phyloP scores from a whole-genome alignment of 2,797 vertebrate species.

The Enteromius radiatus region DNA sequence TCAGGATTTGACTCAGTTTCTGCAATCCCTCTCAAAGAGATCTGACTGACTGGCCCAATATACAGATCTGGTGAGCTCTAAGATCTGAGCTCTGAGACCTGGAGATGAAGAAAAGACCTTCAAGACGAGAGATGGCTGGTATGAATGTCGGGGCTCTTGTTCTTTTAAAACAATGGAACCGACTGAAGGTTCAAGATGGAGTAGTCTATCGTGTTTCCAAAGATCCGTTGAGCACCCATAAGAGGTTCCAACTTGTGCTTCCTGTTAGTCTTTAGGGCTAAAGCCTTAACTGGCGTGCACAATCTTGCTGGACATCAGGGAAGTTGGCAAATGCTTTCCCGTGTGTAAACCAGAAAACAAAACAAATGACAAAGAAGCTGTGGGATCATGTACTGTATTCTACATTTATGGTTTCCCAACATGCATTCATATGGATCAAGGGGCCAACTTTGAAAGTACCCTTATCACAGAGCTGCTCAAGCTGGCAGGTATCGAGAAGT shows the following conservation, averaged over 20 bases:
- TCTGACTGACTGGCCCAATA: neutral
- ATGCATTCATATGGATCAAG: neutral
- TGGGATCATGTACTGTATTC: neutral
- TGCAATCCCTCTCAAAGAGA: neutral
- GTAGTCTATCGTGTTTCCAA: neutral
- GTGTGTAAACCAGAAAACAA: neutral
- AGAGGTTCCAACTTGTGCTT: neutral
- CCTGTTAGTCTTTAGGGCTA: neutral
- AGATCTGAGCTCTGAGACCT: too few species aligned
- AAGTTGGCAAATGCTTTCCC: neutral
- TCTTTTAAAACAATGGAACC: neutral
- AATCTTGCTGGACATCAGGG: neutral
- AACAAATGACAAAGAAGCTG: neutral
- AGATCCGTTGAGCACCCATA: neutral
- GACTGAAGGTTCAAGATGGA: neutral
- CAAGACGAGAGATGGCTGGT: neutral
- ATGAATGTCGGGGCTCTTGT: neutral
- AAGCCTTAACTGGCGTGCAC: neutral
- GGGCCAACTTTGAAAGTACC: neutral
- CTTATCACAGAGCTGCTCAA: neutral
- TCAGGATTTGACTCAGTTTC: neutral
- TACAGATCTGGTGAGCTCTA: neutral
- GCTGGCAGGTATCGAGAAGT: neutral
- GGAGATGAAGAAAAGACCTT: neutral
- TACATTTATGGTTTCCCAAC: neutral